Conservation (phyloP, 1,140 invertebrate species). For the Battus philenor region DNA sequence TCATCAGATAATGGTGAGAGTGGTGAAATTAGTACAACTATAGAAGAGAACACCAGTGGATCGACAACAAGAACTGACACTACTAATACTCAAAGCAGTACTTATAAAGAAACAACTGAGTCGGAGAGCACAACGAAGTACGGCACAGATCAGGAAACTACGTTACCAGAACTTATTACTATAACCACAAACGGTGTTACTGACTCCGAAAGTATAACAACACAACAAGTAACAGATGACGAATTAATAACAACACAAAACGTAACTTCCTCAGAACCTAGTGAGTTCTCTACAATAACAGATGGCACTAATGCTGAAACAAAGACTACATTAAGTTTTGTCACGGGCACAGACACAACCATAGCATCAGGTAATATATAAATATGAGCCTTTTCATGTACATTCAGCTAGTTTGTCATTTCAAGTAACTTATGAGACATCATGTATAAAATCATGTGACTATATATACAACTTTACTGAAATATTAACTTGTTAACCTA, state of each 20-base stretch:
- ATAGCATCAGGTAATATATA: too few relatives aligned
- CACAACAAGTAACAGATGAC: neutral
- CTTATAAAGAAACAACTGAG: neutral
- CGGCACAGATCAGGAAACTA: neutral
- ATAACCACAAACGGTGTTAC: neutral
- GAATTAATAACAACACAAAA: neutral
- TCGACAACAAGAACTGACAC: neutral
- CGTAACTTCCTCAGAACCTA: neutral
- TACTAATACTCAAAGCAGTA: constrained; percentile 9
- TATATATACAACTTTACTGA: too few relatives aligned
- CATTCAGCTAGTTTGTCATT: too few relatives aligned
- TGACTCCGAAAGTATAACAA: neutral
- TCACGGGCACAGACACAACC: too few relatives aligned
- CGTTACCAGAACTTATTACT: neutral
- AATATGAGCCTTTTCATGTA: too few relatives aligned
- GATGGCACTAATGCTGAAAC: neutral
- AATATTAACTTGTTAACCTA: too few relatives aligned
- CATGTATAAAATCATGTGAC: too few relatives aligned
- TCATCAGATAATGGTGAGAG: neutral
- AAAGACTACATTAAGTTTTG: too few relatives aligned
- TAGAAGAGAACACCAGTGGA: neutral
- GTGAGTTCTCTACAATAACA: neutral
- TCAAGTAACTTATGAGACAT: too few relatives aligned
- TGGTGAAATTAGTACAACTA: neutral
- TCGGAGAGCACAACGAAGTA: neutral